A percentile compares a stretch with the other conserved stretches of the same genome.
These are phyloP conservation scores for Ptychodera flava DNA, from an alignment of 35 echinoderm and acorn worm species.

Conservation along the genomic window DNA sequence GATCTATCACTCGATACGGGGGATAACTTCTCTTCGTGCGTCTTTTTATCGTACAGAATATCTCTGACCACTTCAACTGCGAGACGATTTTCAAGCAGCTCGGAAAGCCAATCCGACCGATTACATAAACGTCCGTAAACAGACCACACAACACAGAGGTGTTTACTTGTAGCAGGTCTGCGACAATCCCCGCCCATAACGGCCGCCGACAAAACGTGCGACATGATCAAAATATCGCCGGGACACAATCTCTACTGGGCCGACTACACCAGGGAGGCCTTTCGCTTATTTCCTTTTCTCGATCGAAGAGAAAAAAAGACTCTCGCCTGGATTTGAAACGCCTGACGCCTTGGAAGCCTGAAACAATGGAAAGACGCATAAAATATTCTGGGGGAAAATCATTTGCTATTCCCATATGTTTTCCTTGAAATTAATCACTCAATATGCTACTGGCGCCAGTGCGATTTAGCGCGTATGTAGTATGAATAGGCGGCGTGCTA, in stretches of 20 bases:
- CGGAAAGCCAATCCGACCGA: not conserved
- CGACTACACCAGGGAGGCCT: too few species aligned
- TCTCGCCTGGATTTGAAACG: conserved; percentile 35
- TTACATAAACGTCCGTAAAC: not conserved
- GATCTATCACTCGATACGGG: not conserved
- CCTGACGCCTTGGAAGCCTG: conserved; percentile 34
- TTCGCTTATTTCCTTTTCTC: too few species aligned
- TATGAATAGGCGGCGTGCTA: conserved; percentile 66
- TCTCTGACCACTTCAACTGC: not conserved
- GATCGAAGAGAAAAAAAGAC: too few species aligned
- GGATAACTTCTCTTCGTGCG: not conserved
- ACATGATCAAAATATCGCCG: not conserved
- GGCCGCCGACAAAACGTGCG: not conserved
- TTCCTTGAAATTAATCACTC: conserved; percentile 78
- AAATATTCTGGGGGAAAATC: conserved; percentile 8
- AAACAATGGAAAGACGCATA: conserved; percentile 36
- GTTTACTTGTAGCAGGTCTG: not conserved
- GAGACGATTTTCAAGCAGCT: not conserved
- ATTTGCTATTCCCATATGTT: conserved; percentile 50
- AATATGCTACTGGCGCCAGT: conserved; percentile 65
- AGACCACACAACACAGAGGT: not conserved
- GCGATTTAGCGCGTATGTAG: conserved; percentile 46
- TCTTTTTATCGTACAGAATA: not conserved
- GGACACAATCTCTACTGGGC: too few species aligned
- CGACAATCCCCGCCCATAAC: not conserved